A percentile compares a stretch with the other conserved stretches of the same genome.
phyloP scores from a whole-genome alignment of 1,140 invertebrate species.

The Schmidtea mediterranea region DNA sequence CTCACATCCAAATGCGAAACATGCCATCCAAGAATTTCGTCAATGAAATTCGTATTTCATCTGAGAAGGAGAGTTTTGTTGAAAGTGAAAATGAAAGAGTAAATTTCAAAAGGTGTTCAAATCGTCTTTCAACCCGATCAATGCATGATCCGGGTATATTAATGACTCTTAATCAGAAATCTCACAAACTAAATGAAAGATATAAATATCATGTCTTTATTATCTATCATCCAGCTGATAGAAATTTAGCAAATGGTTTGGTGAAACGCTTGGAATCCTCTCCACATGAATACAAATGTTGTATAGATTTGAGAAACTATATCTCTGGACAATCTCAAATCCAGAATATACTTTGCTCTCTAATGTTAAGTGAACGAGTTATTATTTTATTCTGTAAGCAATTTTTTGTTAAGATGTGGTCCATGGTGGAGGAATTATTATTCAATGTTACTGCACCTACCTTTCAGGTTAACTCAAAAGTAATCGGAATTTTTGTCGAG shows the following conservation, averaged over 20 bases:
- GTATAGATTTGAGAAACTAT: slow-evolving; percentile 10
- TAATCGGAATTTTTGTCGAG: slow-evolving; percentile 12
- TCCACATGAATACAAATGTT: slow-evolving; percentile 15
- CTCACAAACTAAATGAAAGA: slow-evolving; percentile 14
- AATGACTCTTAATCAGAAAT: slow-evolving; percentile 8
- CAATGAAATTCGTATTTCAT: too few species aligned
- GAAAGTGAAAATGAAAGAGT: too few species aligned
- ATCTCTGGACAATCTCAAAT: slow-evolving; percentile 9
- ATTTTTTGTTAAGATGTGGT: slow-evolving; percentile 15
- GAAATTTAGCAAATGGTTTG: slow-evolving; percentile 13
- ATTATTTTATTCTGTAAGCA: slow-evolving; percentile 14
- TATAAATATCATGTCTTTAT: slow-evolving; percentile 19
- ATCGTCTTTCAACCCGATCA: neutral
- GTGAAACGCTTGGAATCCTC: slow-evolving; percentile 13
- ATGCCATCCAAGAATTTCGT: too few species aligned
- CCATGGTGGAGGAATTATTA: slow-evolving; percentile 14
- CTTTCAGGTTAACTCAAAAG: slow-evolving; percentile 15
- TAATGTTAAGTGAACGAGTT: slow-evolving; percentile 18
- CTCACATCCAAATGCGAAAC: too few species aligned
- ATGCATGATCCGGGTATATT: neutral
- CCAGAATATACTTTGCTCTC: slow-evolving; percentile 16
- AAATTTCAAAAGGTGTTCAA: too few species aligned
- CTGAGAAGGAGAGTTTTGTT: too few species aligned
- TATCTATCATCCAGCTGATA: slow-evolving; percentile 14
- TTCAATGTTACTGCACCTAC: slow-evolving; percentile 13